Evolutionary conservation across 2,888 invertebrate species (phyloP).

Genomic region (Pristionchus fissidentatus): DNA sequence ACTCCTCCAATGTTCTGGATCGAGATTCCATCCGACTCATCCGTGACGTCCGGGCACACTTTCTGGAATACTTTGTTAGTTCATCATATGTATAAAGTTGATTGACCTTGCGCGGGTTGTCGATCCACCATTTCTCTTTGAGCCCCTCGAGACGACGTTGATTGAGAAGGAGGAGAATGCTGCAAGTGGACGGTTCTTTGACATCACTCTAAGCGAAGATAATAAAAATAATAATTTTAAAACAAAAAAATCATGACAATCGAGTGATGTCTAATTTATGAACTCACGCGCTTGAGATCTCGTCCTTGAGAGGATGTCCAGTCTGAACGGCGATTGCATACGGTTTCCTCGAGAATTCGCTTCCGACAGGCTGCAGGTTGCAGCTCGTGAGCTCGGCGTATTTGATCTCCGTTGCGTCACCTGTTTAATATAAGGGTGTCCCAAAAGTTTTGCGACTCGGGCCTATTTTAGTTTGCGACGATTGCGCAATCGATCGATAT

Average conservation of each 20-base stretch:
- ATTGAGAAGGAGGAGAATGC: constrained; percentile 92
- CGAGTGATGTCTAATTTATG: neutral
- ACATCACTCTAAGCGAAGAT: neutral
- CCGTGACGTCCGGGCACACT: constrained; percentile 78
- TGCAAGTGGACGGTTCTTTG: constrained; percentile 76
- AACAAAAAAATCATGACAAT: neutral
- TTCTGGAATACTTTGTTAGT: constrained; percentile 79
- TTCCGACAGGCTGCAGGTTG: constrained; percentile 92
- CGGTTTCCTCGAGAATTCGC: constrained; percentile 96
- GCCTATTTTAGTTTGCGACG: too few relatives aligned
- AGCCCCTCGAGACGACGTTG: constrained; percentile 91
- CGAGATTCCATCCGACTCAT: constrained; percentile 95
- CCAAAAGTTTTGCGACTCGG: too few relatives aligned
- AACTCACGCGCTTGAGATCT: constrained; percentile 66
- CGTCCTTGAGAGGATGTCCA: constrained; percentile 70
- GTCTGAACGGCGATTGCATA: constrained; percentile 97
- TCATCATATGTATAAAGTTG: constrained; percentile 95
- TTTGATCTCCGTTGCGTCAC: constrained; percentile 93
- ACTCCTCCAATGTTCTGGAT: constrained; percentile 98
- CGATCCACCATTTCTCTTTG: constrained; percentile 97
- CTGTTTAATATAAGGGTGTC: too few relatives aligned
- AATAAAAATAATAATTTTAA: neutral
- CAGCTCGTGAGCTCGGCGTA: constrained; percentile 87
- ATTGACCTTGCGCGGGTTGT: constrained; percentile 85
- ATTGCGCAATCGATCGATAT: too few relatives aligned